Conservation (phyloP, 2,113 vertebrate genomes). For the Helogale parvula region DNA sequence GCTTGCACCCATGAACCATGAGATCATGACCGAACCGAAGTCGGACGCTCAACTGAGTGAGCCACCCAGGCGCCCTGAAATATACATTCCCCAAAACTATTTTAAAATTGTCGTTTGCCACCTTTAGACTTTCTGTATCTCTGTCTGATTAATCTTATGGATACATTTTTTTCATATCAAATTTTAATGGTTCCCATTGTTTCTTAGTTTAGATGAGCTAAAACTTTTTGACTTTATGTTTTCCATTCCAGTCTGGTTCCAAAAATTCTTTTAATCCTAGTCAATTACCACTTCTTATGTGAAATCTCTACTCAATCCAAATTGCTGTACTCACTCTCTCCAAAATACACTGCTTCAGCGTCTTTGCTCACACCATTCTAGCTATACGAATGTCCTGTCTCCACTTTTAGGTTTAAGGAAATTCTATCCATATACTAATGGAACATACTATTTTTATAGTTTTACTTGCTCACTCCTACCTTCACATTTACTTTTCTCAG, state of each 20-base stretch:
- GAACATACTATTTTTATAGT: not conserved
- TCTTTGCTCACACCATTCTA: not conserved
- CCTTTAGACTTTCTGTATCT: not conserved
- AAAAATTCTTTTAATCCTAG: slow-evolving; percentile 2
- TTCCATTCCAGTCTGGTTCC: slow-evolving; percentile 14
- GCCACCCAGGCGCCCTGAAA: not conserved
- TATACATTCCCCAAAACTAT: not conserved
- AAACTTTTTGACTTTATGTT: slow-evolving; percentile 24
- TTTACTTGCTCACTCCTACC: not conserved
- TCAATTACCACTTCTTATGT: not conserved
- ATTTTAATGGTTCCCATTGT: slow-evolving; percentile 12
- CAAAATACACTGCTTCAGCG: not conserved
- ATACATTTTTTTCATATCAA: not conserved
- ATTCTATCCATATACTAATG: not conserved
- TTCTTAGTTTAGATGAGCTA: not conserved
- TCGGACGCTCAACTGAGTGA: no score
- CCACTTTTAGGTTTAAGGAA: not conserved
- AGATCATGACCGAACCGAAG: no score
- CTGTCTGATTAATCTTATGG: not conserved
- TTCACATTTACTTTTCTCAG: slow-evolving; percentile 4
- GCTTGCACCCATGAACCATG: no score
- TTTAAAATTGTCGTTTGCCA: not conserved
- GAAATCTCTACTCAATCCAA: not conserved
- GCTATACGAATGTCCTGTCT: not conserved
- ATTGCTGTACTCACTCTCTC: not conserved